Base-by-base conservation (phyloP, 1,140 invertebrate species). In the Augochlora pura region DNA sequence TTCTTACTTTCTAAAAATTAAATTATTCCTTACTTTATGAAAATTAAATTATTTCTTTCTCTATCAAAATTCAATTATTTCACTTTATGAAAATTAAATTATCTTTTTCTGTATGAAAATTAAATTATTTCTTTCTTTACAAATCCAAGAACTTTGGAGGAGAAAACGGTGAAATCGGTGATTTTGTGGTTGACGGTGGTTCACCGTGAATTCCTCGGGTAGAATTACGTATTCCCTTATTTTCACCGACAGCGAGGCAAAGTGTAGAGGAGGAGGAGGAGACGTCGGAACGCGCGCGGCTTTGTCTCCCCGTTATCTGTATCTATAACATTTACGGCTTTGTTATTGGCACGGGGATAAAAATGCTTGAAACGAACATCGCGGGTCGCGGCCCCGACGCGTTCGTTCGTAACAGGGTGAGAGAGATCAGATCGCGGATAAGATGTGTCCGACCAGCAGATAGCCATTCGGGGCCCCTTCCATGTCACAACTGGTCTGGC, bases 351-450 rank as follows among this genome's bases (percentile, higher is more conserved):
- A 21, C 68, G 52, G 66, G 79, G 79, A 73, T 76, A 85, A 86
- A 86, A 86, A 86, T 82, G 49, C 68, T 64, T 67, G 76, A 85
- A 82, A 82, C 75, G 81, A 76, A 80, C 87, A 79, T 73, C 80
- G 82, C 79, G 67, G 83, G 83, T 87, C 85, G 83, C 85, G 85
- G 77, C 81, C 82, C 42, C 73, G 72, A 75, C 83, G 88, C 84
- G 89, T 88, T 87, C 85, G 88, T 88, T 87, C 87, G 86, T 89
- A 87, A 87, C 87, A 77, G 87, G 75, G 86, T 84, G 86, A 88
- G 85, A 88, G 85, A 88, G 89, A 91, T 91, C 78, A 90, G 90
- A 91, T 91, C 73, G 74, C 42, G 66, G 90, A 91, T 91, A 91
- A 90, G 90, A 91, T 91, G 87, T 87, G 90, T 89, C 85, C 88